Evolutionary conservation across 2,888 invertebrate species (phyloP), one percentile per base, ranked within the genome.

Genomic region (Gari tellinella): DNA sequence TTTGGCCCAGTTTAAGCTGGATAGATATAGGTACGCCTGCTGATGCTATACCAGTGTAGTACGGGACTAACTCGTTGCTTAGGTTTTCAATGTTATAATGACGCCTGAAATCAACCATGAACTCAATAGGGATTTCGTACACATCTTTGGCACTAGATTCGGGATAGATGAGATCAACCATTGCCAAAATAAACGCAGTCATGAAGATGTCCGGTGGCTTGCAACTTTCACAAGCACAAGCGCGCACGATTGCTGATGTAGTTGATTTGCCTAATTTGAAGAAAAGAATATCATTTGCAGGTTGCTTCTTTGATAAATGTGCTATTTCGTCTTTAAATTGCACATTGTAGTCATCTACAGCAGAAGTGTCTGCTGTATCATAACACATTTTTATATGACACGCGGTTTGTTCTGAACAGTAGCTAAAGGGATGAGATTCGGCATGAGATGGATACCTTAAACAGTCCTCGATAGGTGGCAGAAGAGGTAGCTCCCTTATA

Each of bases 61-160:
- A 57, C 5, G 64, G 69, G 1, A 65, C 38, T 14, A 40, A n/a
- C 1, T 58, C 43, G 15, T 56, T 45, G 5, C 57, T 57, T 3
- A 43, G 19, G 25, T 48, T 19, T 12, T 41, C 56, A 26, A 21
- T 45, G 7, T 49, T 31, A 17, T 51, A 53, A 19, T 48, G 38
- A 4, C 74, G 61, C 12, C 79, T 45, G 19, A 65, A 57, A 51
- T 79, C 79, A 41, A 67, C 37, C 74, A 79, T 79, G 38, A 52
- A 72, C 37, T 79, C 79, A 15, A 79, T 51, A 10, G 79, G 79
- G 14, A 79, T 46, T 31, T 53, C 57, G 25, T 49, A 37, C 26
- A 60, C 8, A 25, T 17, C 23, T 1, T 37, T 15, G 17, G 26
- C 41, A 7, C 55, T 25, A n/a, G 43, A 31, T 4, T 25, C 10